These are phyloP conservation scores for Drosophila serrata DNA, from an alignment of 1,140 invertebrate species.

Conservation along the genomic window DNA sequence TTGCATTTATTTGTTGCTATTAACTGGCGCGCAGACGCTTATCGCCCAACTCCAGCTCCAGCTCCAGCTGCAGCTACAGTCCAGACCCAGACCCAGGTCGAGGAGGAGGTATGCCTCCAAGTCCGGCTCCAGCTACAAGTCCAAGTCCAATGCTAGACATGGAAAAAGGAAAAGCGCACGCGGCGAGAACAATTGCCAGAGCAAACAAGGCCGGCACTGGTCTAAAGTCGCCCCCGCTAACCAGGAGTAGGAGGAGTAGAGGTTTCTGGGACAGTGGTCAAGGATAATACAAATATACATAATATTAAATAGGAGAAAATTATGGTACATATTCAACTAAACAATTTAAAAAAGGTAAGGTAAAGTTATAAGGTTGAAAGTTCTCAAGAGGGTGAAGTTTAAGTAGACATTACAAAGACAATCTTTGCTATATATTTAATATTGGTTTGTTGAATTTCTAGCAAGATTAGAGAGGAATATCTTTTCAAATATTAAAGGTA, in stretches of 20 bases:
- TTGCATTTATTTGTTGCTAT: constrained; percentile 85
- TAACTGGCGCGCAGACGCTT: constrained; percentile 84
- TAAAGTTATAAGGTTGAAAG: background rate
- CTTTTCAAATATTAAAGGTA: background rate
- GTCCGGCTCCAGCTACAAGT: constrained; percentile 15
- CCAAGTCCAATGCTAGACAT: constrained; percentile 61
- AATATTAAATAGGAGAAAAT: background rate
- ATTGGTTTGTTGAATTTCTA: background rate
- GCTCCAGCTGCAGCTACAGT: background rate
- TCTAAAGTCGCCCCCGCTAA: constrained; percentile 45
- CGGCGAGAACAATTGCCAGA: constrained; percentile 80
- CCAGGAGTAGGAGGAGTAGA: constrained; percentile 3
- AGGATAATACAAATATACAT: background rate
- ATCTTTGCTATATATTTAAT: too few species aligned
- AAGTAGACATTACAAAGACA: too few species aligned
- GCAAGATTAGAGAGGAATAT: background rate
- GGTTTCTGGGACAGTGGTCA: constrained; percentile 15
- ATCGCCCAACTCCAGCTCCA: constrained; percentile 55
- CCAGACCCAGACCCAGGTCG: constrained; percentile 3
- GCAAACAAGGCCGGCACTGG: constrained; percentile 46
- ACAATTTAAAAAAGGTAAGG: too few species aligned
- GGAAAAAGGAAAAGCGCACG: constrained; percentile 73
- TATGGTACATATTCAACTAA: too few species aligned
- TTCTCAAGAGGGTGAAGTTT: too few species aligned
- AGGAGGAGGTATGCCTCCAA: constrained; percentile 2